These are phyloP conservation scores for Oeneis ivallda DNA, from an alignment of 2,888 invertebrate species.

Conservation along the genomic window DNA sequence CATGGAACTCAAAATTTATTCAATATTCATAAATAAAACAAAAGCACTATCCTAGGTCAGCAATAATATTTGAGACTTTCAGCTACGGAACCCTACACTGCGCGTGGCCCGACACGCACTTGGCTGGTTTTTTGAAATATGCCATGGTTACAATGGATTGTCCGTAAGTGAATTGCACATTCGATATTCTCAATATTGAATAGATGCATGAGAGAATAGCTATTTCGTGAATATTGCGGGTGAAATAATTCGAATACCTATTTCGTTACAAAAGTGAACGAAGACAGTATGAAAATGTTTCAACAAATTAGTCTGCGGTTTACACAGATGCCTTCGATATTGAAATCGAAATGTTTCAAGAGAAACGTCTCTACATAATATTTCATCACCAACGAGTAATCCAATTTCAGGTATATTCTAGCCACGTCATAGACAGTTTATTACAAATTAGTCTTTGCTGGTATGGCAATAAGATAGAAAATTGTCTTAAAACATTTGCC, in stretches of 20 bases:
- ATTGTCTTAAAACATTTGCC: neutral
- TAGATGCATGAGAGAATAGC: constrained; percentile 6
- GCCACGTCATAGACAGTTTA: constrained; percentile 5
- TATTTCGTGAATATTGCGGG: constrained; percentile 11
- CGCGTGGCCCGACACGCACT: too few relatives aligned
- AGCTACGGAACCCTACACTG: too few relatives aligned
- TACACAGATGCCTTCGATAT: constrained; percentile 6
- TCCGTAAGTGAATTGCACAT: neutral
- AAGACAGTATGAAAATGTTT: neutral
- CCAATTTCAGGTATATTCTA: constrained; percentile 13
- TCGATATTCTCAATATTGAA: neutral
- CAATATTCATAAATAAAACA: too few relatives aligned
- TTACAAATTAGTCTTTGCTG: constrained; percentile 6
- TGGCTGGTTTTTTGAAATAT: too few relatives aligned
- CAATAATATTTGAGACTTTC: too few relatives aligned
- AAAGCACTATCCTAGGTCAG: too few relatives aligned
- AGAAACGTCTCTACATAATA: constrained; percentile 11
- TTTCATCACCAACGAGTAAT: constrained; percentile 12
- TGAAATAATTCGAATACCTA: neutral
- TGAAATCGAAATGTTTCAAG: constrained; percentile 15
- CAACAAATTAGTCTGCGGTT: constrained; percentile 6
- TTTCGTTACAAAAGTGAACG: constrained; percentile 8
- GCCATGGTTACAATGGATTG: too few relatives aligned
- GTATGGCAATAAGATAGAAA: neutral
- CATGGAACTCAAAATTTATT: too few relatives aligned